phyloP scores from a whole-genome alignment of 1,140 invertebrate species.

The Cydia amplana region DNA sequence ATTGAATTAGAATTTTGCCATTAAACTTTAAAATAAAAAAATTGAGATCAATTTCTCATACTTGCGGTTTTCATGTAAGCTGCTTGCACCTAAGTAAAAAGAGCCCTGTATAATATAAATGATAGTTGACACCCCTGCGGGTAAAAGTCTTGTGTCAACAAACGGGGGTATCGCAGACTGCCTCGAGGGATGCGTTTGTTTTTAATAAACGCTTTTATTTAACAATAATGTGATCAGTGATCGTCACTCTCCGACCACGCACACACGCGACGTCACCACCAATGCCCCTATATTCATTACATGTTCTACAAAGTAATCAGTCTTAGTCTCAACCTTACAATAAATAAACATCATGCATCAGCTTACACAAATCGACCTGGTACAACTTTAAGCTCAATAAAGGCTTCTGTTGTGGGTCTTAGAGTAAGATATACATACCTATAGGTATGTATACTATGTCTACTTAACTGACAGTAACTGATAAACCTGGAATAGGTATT shows the following conservation, averaged over 20 bases:
- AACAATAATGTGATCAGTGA: conserved; percentile 47
- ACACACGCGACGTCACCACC: background rate
- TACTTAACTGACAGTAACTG: no score
- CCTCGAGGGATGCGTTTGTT: conserved; percentile 63
- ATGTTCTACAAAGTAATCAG: background rate
- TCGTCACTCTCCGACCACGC: conserved; percentile 20
- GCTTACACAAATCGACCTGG: background rate
- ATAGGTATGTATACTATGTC: no score
- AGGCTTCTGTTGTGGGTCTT: no score
- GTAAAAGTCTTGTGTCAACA: conserved; percentile 68
- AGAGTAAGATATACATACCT: no score
- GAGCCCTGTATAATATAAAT: no score
- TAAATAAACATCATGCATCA: background rate
- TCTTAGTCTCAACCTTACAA: background rate
- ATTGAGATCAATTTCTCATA: no score
- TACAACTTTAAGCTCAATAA: no score
- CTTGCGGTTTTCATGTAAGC: no score
- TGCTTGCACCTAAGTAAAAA: background rate
- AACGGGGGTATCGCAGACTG: conserved; percentile 46
- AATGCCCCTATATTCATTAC: background rate
- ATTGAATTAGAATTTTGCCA: background rate
- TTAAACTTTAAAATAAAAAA: background rate
- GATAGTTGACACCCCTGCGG: conserved; percentile 53
- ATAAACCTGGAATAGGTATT: no score
- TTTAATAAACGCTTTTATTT: conserved; percentile 71